Evolutionary conservation across 2,888 invertebrate species (phyloP).

Genomic region (Zonitis immaculata): DNA sequence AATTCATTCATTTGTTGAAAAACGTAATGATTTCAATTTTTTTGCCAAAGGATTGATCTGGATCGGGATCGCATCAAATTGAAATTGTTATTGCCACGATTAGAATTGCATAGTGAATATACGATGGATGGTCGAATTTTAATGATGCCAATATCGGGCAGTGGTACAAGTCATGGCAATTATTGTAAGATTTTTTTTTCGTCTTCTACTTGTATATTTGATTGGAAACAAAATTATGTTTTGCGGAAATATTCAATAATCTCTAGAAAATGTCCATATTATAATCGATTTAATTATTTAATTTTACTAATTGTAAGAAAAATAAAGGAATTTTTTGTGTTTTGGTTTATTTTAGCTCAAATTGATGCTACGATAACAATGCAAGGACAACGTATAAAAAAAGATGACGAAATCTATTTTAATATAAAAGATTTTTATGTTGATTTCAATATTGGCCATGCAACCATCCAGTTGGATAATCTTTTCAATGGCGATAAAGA

Average conservation of each 20-base stretch:
- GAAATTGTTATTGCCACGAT: conserved; percentile 59
- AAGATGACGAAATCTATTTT: conserved; percentile 54
- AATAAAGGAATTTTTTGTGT: background rate
- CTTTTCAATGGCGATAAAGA: conserved; percentile 68
- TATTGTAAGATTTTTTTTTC: conserved; percentile 56
- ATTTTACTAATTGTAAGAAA: no score
- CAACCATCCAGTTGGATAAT: conserved; percentile 62
- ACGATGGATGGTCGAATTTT: conserved; percentile 64
- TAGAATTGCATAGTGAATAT: conserved; percentile 63
- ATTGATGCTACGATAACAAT: conserved; percentile 61
- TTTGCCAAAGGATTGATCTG: conserved; percentile 51
- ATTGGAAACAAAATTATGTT: no score
- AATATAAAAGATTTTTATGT: conserved; percentile 61
- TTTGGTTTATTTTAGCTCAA: conserved; percentile 54
- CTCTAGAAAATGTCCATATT: background rate
- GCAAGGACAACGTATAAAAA: conserved; percentile 54
- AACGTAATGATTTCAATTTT: background rate
- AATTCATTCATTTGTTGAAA: no score
- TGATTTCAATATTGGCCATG: conserved; percentile 62
- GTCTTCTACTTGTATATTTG: no score
- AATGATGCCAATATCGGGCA: conserved; percentile 68
- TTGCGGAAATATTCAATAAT: background rate
- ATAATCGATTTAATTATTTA: no score
- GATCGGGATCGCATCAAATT: conserved; percentile 56
- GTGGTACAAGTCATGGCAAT: conserved; percentile 62